Percentiles rank a stretch among this genome's conserved stretches.
Conservation (phyloP, 2,888 invertebrate genomes). For the Drosophila falleni region DNA sequence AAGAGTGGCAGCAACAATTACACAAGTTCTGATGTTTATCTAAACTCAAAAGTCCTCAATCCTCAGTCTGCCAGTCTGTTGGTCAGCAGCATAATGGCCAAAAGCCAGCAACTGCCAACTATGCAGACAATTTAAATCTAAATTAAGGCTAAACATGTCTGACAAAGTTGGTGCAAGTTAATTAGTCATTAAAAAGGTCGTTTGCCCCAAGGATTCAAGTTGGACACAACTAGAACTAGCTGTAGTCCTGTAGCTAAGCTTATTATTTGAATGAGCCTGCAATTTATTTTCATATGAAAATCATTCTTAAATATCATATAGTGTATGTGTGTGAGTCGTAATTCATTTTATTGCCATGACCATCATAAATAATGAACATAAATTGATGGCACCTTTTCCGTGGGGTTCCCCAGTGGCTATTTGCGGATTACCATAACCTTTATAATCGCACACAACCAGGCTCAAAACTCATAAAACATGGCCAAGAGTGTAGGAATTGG, state of each 20-base stretch:
- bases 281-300: slow-evolving; percentile 42
- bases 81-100: slow-evolving; percentile 21
- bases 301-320: slow-evolving; percentile 38
- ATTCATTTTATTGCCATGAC: slow-evolving; percentile 39
- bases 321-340: slow-evolving; percentile 19
- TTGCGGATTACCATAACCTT: slow-evolving; percentile 32
- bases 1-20: slow-evolving; percentile 56
- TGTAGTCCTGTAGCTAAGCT: slow-evolving; percentile 17
- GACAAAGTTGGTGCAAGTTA: slow-evolving; percentile 46
- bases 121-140: slow-evolving; percentile 56
- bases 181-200: slow-evolving; percentile 59
- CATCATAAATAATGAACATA: slow-evolving; percentile 63
- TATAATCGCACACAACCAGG: slow-evolving; percentile 47
- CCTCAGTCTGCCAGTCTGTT: neutral
- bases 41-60: slow-evolving; percentile 50
- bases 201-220: slow-evolving; percentile 8
- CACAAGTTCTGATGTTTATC: slow-evolving; percentile 62
- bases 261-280: slow-evolving; percentile 53
- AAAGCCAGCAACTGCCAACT: slow-evolving; percentile 48
- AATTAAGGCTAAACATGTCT: slow-evolving; percentile 54
- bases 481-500: neutral
- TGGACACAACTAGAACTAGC: neutral
- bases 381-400: slow-evolving; percentile 35
- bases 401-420: slow-evolving; percentile 5
- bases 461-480: slow-evolving; percentile 11